Evolutionary conservation across 2,113 vertebrate genomes (phyloP).

Genomic region (Cavia aperea): DNA sequence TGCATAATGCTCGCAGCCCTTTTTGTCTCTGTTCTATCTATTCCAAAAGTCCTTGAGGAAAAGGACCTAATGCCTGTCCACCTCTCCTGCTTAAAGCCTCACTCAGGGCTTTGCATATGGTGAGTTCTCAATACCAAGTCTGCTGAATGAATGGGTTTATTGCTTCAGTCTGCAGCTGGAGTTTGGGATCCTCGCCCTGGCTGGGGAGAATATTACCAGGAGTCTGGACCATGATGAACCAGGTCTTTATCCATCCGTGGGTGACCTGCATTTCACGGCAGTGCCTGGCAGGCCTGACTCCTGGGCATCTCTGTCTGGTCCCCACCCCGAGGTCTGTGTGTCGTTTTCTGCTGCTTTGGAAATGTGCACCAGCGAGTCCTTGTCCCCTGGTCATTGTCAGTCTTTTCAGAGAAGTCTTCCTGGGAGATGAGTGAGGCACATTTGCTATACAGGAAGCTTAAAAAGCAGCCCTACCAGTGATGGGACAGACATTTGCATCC

Average conservation of each 20-base stretch:
- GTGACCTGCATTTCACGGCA: neutral
- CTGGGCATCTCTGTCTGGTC: neutral
- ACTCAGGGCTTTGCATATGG: neutral
- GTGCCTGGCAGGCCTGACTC: neutral
- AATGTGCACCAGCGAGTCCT: neutral
- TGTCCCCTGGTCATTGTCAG: accelerated
- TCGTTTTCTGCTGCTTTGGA: neutral
- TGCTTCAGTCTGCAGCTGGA: neutral
- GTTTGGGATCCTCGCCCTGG: neutral
- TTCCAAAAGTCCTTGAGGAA: neutral
- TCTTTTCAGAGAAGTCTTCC: neutral
- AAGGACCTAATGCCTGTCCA: neutral
- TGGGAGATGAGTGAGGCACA: neutral
- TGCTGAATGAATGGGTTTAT: neutral
- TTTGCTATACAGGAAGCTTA: neutral
- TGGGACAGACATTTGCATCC: neutral
- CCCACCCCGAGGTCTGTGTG: neutral
- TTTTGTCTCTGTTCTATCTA: neutral
- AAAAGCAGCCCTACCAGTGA: neutral
- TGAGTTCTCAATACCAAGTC: neutral
- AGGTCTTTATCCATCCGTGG: neutral
- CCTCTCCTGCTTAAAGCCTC: neutral
- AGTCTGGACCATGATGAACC: neutral
- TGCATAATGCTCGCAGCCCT: neutral
- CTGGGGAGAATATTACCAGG: neutral